Base-by-base conservation (phyloP, 1,140 invertebrate species). In the Drosophila trapezifrons region DNA sequence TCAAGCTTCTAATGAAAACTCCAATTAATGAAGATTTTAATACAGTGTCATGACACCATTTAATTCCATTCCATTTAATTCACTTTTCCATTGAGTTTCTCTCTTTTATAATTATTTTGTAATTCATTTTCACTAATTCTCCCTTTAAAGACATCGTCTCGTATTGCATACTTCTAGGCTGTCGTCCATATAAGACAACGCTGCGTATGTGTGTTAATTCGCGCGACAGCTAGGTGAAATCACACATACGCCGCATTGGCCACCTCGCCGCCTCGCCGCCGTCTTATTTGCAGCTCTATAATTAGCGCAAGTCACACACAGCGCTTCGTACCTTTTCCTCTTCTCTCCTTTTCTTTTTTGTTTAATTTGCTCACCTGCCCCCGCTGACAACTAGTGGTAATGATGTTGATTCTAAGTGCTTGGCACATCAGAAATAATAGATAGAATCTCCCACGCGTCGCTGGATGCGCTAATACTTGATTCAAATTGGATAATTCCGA, bases 171-270 rank as follows among this genome's bases (percentile, higher is more conserved):
- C 75, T 72, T 78, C 46, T 4, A 0, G 67, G 59, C 76, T 42
- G 46, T 1, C 1, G 0, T 8, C 2, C 1, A 12, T 1, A 17
- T n/a, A n/a, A 35, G 51, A 10, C 65, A 12, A 47, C 65, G n/a
- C 42, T 58, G 65, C 67, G 67, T 71, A 56, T 71, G 67, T 57
- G 65, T 71, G 51, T 17, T 20, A 12, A 18, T 7, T 12, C 2
- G 29, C 15, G 43, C n/a, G 42, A 65, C 59, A 65, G n/a, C 29
- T 18, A 17, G 4, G 29, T 8, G 12, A 74, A 38, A 76, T 76
- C 54, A 59, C 73, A 54, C 73, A 76, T 67, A 76, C 72, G 72
- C 52, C 72, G 27, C 51, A 18, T 65, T 43, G 72, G 51, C 51
- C 45, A 49, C 22, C 64, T 32, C 29, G 10, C 29, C 45, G 64